Base-by-base conservation (phyloP, 2,888 invertebrate species). In the Heliconius erato region DNA sequence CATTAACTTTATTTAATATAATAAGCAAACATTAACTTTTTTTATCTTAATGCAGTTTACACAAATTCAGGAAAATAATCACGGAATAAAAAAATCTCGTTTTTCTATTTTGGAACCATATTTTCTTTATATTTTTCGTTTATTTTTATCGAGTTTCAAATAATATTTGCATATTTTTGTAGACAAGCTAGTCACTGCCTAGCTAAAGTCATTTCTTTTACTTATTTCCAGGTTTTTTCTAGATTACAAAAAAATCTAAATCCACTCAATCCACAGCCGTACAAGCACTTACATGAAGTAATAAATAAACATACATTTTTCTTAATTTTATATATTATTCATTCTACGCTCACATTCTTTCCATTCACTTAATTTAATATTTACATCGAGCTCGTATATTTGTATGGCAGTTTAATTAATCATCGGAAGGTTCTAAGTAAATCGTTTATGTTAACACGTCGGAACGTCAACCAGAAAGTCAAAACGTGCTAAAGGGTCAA, bases 361-460 rank as follows among this genome's bases (percentile, higher is more conserved):
- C 54, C 23, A 44, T 65, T 68, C 26, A 65, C 14, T 23, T 23
- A 72, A 69, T 69, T 68, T 14, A 14, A 40, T 68, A 76, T 79
- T 81, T 80, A 83, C 79, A 78, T 71, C 77, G 78, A 80, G 80
- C 81, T 59, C n/a, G 0, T 76, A 19, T 80, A 49, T 84, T 81
- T 77, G 67, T 81, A 80, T 84, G 85, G 82, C 76, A 83, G 83
- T 81, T 81, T 85, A 85, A 83, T 85, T 87, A 88, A 88, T 88
- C 85, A 86, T 82, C 28, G 67, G 67, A 81, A 44, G 83, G 76
- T 74, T 85, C 81, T 79, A 84, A 86, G 83, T 83, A 85, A 87
- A 87, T 87, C 88, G 87, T 86, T 89, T 85, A 88, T 88, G 88
- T 90, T 72, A 44, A 88, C 88, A 89, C 87, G 89, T 89, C 88